Base-by-base conservation (phyloP, 2,113 vertebrate species). In the Catharus bicknelli region DNA sequence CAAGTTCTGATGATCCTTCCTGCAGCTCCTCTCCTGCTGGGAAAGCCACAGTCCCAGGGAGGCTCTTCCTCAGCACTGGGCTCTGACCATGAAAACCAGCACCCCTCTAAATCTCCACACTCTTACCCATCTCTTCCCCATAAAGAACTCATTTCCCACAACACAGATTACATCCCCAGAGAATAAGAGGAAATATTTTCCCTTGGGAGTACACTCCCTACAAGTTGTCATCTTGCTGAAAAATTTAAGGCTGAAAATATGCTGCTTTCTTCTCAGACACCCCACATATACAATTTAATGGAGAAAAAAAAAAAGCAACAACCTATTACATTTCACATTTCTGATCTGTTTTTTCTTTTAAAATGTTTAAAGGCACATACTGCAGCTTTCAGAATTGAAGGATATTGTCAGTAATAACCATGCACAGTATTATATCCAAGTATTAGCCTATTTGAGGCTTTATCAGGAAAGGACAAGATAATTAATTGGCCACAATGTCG, bases 371-470 rank as follows among this genome's bases (percentile, higher is more conserved):
- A 86, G 29, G n/a, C 58, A 43, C 34, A n/a, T 62, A 58, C 11
- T 58, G 47, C 0, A 2, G 54, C 70, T 85, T 69, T 92, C 74
- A 83, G 74, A 42, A 93, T 61, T 58, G 61, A 34, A 84, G 50
- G 22, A 75, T 90, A 38, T 57, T 75, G 30, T 66, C 51, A 54
- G 48, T 42, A 47, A 67, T 7, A 87, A 21, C 63, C 38, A 73
- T 5, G 26, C 29, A 95, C 10, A 15, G 34, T 14, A 45, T 43
- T 91, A 43, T 72, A 83, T 69, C 87, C 90, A 89, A 86, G 83
- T 22, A 78, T 81, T 78, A 85, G 67, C 20, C 48, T 87, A 36
- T 90, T 59, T 94, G 78, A 95, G 84, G 87, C 75, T 95, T 91
- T 80, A 69, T 91, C 87, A 93, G 93, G 89, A 94, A 93, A 90